Percentiles rank a stretch among this genome's conserved stretches.
These are phyloP conservation scores for Zoanthus gigantus DNA, from an alignment of 92 coral and sea anemone genomes.

Conservation along the genomic window DNA sequence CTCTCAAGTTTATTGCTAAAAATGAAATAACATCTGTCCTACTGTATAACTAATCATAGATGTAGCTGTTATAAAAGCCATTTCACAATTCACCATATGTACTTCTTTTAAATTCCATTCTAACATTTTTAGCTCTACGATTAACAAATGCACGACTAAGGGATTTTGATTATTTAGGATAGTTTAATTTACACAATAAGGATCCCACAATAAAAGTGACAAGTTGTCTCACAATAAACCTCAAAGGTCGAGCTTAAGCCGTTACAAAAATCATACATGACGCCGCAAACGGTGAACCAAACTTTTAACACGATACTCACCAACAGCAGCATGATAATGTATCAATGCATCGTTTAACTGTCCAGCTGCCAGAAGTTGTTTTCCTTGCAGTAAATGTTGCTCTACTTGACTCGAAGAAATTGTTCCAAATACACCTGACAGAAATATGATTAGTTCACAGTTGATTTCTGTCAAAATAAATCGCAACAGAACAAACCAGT, in stretches of 20 bases:
- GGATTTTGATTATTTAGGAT: no score
- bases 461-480: not conserved
- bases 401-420: constrained; percentile 82
- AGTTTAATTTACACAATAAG: no score
- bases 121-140: not conserved
- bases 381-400: constrained; percentile 91
- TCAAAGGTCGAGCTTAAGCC: not conserved
- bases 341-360: constrained; percentile 90
- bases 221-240: not conserved
- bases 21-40: not conserved
- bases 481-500: not conserved
- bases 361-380: constrained; percentile 85
- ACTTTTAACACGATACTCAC: constrained; percentile 58
- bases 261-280: not conserved
- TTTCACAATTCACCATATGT: not conserved
- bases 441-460: constrained; percentile 1
- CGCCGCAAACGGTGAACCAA: not conserved
- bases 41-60: not conserved
- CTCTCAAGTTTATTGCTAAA: not conserved
- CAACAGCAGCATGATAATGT: constrained; percentile 99
- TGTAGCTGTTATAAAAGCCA: not conserved
- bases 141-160: no score
- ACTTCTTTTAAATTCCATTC: not conserved
- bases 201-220: not conserved
- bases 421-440: constrained; percentile 77